These are phyloP conservation scores for Magallana nippona DNA, from an alignment of 2,888 invertebrate species.

Conservation along the genomic window DNA sequence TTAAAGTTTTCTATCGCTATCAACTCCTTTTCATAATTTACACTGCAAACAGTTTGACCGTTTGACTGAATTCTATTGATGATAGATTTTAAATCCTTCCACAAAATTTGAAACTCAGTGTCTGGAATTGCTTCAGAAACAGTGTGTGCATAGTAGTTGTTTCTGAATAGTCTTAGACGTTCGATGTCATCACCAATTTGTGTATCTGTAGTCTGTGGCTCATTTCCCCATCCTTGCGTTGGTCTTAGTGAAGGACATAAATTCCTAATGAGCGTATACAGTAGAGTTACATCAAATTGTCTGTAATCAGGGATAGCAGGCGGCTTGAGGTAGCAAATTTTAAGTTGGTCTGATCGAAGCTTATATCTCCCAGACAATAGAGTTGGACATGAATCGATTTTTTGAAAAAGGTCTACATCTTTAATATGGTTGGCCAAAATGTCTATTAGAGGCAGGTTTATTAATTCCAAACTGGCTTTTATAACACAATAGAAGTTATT, in stretches of 20 bases:
- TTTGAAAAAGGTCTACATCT: no score
- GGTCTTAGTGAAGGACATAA: neutral
- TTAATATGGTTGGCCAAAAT: neutral
- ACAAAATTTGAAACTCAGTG: neutral
- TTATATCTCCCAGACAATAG: neutral
- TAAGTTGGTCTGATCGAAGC: neutral
- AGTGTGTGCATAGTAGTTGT: neutral
- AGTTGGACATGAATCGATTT: neutral
- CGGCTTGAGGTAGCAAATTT: neutral
- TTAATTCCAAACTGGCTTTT: neutral
- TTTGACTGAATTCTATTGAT: neutral
- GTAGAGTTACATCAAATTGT: neutral
- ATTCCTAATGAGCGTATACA: neutral
- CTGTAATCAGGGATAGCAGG: neutral
- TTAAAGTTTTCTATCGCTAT: neutral
- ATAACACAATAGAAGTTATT: neutral
- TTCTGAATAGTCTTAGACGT: neutral
- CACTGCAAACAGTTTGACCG: neutral
- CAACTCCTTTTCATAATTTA: neutral
- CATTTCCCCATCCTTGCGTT: neutral
- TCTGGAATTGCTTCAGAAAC: neutral
- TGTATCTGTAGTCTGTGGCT: neutral
- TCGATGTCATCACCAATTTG: slow-evolving; percentile 1
- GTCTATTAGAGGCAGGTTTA: neutral
- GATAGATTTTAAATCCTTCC: neutral